Evolutionary conservation across 1,140 invertebrate genomes (phyloP).

Genomic region (Brachionus sp.): DNA sequence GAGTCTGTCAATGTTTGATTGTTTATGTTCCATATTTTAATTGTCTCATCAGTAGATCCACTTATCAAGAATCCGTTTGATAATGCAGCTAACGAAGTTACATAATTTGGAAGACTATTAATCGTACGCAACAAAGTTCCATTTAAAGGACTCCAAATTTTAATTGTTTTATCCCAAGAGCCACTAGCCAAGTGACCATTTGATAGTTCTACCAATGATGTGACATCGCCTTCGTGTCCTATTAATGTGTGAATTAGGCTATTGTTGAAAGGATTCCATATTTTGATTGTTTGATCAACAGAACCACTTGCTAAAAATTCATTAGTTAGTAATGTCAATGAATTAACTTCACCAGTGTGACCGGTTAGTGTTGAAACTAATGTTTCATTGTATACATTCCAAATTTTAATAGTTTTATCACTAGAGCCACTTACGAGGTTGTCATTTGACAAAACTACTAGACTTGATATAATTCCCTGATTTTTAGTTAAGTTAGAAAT

Average conservation of each 20-base stretch:
- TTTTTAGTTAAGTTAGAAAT: background rate
- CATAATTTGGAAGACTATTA: background rate
- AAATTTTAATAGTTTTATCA: background rate
- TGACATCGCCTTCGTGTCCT: background rate
- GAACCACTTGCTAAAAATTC: background rate
- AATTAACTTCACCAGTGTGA: background rate
- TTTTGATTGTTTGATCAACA: background rate
- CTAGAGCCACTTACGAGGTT: background rate
- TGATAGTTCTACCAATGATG: conserved; percentile 50
- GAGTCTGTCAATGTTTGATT: background rate
- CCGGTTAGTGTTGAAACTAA: background rate
- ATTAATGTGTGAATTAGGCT: background rate
- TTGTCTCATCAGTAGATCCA: background rate
- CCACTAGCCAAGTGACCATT: conserved; percentile 97
- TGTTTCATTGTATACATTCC: background rate
- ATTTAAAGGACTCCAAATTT: conserved; percentile 79
- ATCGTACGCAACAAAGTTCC: background rate
- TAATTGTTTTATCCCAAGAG: conserved; percentile 98
- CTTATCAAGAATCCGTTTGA: background rate
- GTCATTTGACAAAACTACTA: background rate
- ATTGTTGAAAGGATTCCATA: background rate
- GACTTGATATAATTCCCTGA: background rate
- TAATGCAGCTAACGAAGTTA: background rate
- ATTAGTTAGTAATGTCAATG: background rate
- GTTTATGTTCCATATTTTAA: background rate